These are phyloP conservation scores for Dicrurus megarhynchus DNA, from an alignment of 2,113 vertebrate species.

Conservation along the genomic window DNA sequence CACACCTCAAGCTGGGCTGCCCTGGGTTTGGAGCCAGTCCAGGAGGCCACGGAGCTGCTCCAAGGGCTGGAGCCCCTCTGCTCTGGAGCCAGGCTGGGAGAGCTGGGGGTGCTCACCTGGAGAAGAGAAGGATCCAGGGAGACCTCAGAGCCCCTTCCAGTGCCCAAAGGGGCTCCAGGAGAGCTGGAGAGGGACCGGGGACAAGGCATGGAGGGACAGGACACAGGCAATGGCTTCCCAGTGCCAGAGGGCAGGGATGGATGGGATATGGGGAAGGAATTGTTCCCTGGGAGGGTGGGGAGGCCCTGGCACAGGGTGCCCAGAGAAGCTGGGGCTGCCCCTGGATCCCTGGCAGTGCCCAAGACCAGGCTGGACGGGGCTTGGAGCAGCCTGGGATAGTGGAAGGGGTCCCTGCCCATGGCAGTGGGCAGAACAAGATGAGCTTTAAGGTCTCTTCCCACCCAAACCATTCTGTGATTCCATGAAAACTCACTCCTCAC, in stretches of 20 bases:
- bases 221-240: neutral
- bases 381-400: neutral
- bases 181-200: neutral
- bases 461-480: neutral
- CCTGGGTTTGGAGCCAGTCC: neutral
- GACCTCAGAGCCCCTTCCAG: neutral
- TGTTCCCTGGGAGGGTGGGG: rapidly evolving
- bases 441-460: rapidly evolving
- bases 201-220: neutral
- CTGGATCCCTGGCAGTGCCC: neutral
- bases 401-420: neutral
- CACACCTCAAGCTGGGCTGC: neutral
- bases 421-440: rapidly evolving
- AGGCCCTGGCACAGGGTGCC: neutral
- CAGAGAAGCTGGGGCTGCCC: neutral
- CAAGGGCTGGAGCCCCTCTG: neutral
- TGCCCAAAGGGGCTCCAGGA: neutral
- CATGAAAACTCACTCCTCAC: neutral
- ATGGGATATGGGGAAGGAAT: neutral
- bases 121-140: neutral
- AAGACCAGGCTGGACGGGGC: neutral
- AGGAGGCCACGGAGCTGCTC: rapidly evolving
- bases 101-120: neutral
- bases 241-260: rapidly evolving
- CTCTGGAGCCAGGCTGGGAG: neutral